A percentile compares a stretch with the other conserved stretches of the same genome.
phyloP scores from a whole-genome alignment of 1,140 invertebrate genomes.

The Hycleus phaleratus region DNA sequence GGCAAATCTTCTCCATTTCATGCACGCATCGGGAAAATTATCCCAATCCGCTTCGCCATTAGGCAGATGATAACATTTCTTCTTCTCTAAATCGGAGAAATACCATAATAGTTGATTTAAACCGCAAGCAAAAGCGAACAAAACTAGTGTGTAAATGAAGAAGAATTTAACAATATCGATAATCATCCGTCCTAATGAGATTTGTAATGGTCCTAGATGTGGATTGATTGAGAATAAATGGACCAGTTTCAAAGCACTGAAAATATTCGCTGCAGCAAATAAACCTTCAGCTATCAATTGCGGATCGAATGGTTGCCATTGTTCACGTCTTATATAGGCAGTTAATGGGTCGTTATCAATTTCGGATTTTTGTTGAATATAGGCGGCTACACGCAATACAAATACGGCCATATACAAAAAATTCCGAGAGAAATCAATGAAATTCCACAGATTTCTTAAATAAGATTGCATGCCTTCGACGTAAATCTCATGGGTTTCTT shows the following conservation, averaged over 20 bases:
- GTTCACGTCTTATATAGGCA: slow-evolving; percentile 67
- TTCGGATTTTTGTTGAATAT: slow-evolving; percentile 62
- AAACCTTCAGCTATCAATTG: slow-evolving; percentile 90
- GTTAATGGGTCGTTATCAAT: slow-evolving; percentile 55
- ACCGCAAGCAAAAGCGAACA: slow-evolving; percentile 79
- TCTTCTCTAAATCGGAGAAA: slow-evolving; percentile 72
- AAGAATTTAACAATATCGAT: slow-evolving; percentile 85
- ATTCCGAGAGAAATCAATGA: slow-evolving; percentile 89
- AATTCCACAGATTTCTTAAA: slow-evolving; percentile 91
- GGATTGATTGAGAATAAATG: slow-evolving; percentile 89
- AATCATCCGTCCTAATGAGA: slow-evolving; percentile 76
- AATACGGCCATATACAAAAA: slow-evolving; percentile 74
- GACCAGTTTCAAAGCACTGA: slow-evolving; percentile 79
- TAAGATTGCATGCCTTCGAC: slow-evolving; percentile 76
- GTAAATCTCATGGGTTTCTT: slow-evolving; percentile 85
- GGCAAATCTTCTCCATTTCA: slow-evolving; percentile 68
- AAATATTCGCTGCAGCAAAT: slow-evolving; percentile 91
- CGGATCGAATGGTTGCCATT: slow-evolving; percentile 90
- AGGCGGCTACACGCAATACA: slow-evolving; percentile 67
- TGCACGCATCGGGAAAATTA: slow-evolving; percentile 59
- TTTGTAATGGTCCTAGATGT: slow-evolving; percentile 78
- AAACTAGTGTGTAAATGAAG: slow-evolving; percentile 74
- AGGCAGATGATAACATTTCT: slow-evolving; percentile 61
- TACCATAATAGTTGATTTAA: slow-evolving; percentile 87
- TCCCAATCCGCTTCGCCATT: slow-evolving; percentile 57